These are phyloP conservation scores for Aselliscus stoliczkanus DNA, from an alignment of 2,797 vertebrate genomes.

Conservation along the genomic window DNA sequence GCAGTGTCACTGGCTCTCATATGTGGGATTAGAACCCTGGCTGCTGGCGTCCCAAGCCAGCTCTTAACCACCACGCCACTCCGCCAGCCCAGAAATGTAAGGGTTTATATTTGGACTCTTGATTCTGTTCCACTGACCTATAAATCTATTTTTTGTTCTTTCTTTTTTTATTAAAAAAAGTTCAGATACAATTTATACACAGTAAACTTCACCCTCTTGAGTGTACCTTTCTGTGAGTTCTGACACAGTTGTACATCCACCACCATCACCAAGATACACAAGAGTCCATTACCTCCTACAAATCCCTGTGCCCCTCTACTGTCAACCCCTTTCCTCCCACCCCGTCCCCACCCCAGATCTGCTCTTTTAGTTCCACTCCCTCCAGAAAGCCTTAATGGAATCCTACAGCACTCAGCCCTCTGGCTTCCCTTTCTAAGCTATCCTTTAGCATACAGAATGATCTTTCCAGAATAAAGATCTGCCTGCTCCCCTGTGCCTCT, in stretches of 20 bases:
- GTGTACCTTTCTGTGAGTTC: background rate
- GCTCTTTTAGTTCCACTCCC: background rate
- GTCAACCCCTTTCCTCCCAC: too few relatives aligned
- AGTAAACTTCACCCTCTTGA: background rate
- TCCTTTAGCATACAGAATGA: background rate
- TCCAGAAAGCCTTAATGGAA: background rate
- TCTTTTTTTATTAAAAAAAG: background rate
- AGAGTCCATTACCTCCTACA: background rate
- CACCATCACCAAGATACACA: background rate
- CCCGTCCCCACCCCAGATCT: background rate
- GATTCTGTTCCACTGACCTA: background rate
- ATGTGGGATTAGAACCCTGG: too few relatives aligned
- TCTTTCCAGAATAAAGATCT: background rate
- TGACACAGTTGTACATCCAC: background rate
- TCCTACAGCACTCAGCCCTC: background rate
- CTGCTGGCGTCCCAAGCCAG: too few relatives aligned
- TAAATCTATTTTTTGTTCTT: background rate
- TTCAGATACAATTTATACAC: background rate
- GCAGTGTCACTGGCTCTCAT: too few relatives aligned
- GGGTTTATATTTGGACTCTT: background rate
- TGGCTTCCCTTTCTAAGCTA: background rate
- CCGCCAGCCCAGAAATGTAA: slow-evolving; percentile 28
- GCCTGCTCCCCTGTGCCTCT: background rate
- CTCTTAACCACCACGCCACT: too few relatives aligned
- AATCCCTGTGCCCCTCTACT: background rate